phyloP scores from a whole-genome alignment of 2,113 vertebrate species.

The Pipa parva region DNA sequence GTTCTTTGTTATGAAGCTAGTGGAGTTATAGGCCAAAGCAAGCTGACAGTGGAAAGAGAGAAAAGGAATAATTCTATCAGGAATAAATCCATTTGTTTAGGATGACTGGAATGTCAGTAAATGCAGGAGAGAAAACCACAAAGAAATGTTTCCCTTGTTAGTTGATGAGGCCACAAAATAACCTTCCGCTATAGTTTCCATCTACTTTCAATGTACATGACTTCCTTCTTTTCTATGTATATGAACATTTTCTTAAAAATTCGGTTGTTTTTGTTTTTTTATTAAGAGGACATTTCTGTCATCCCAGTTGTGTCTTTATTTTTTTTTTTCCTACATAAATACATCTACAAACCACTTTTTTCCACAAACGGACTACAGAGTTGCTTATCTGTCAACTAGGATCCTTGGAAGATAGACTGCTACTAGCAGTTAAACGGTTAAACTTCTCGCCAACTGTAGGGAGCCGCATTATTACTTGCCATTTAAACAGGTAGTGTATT shows the following conservation, averaged over 20 bases:
- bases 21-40: no score
- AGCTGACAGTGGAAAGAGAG: no score
- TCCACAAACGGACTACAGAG: no score
- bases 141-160: no score
- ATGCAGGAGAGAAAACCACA: no score
- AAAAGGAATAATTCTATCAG: no score
- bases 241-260: background rate
- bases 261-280: background rate
- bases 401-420: background rate
- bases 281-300: background rate
- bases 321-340: background rate
- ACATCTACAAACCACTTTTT: background rate
- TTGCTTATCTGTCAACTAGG: background rate
- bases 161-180: no score
- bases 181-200: no score
- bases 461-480: conserved; percentile 30
- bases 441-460: conserved; percentile 14
- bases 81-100: no score
- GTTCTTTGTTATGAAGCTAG: no score
- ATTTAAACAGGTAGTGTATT: conserved; percentile 37
- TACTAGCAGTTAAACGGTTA: conserved; percentile 21
- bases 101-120: no score
- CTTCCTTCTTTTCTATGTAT: background rate
- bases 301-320: background rate
- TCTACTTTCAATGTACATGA: background rate